These are phyloP conservation scores for Myotis planiceps DNA, from an alignment of 2,797 vertebrate species.

Conservation along the genomic window DNA sequence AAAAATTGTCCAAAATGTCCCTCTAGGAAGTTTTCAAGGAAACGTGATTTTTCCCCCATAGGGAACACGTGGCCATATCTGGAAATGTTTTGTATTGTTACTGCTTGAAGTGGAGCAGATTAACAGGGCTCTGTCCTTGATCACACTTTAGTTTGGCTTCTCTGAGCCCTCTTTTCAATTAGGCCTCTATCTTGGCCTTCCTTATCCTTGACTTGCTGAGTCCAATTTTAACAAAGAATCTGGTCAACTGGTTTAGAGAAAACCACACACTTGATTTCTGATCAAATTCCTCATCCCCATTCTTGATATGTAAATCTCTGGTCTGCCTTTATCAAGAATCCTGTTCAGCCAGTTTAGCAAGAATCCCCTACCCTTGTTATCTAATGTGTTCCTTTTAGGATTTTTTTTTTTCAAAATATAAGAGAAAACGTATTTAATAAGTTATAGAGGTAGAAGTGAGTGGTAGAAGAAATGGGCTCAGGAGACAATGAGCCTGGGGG, in stretches of 20 bases:
- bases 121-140: not conserved
- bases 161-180: not conserved
- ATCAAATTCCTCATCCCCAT: not conserved
- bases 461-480: not conserved
- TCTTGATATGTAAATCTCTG: not conserved
- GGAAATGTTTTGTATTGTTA: not conserved
- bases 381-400: not conserved
- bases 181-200: not conserved
- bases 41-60: not conserved
- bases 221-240: not conserved
- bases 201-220: not conserved
- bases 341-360: not conserved
- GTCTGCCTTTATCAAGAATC: not conserved
- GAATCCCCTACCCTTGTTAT: not conserved
- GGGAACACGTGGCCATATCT: not conserved
- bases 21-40: not conserved
- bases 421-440: not conserved
- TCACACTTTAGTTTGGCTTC: not conserved
- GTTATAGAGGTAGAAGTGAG: not conserved
- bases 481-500: not conserved
- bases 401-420: not conserved
- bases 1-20: not conserved
- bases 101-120: not conserved
- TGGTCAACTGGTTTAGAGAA: not conserved
- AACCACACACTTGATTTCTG: not conserved